Evolutionary conservation across 2,113 vertebrate species (phyloP).

Genomic region (Oriolus oriolus): DNA sequence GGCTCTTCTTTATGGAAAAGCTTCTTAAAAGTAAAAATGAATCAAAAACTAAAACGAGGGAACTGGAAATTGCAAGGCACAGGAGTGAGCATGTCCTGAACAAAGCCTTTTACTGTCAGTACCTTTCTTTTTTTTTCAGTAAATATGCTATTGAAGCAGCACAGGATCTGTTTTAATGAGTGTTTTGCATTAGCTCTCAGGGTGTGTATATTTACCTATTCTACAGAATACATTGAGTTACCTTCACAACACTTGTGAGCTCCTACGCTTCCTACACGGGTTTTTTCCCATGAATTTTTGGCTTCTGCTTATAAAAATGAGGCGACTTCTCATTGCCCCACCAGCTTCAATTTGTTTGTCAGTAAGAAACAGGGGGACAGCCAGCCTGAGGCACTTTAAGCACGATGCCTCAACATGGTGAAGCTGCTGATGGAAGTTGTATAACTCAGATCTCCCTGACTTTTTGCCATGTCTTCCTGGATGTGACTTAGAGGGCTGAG

Average conservation of each 20-base stretch:
- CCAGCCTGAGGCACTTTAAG: not conserved
- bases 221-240: not conserved
- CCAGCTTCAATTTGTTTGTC: not conserved
- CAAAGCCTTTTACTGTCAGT: not conserved
- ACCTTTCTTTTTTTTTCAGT: not conserved
- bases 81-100: not conserved
- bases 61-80: not conserved
- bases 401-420: rapidly evolving
- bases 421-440: not conserved
- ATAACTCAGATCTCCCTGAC: not conserved
- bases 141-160: not conserved
- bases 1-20: not conserved
- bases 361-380: not conserved
- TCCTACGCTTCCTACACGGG: not conserved
- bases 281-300: not conserved
- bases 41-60: not conserved
- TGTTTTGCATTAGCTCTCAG: not conserved
- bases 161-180: not conserved
- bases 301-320: not conserved
- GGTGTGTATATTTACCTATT: not conserved
- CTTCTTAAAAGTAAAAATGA: not conserved
- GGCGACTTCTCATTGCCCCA: not conserved
- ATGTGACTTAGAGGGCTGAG: not conserved
- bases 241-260: not conserved
- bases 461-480: not conserved